phyloP scores from a whole-genome alignment of 2,797 vertebrate species.

The Xiphophorus birchmanni region DNA sequence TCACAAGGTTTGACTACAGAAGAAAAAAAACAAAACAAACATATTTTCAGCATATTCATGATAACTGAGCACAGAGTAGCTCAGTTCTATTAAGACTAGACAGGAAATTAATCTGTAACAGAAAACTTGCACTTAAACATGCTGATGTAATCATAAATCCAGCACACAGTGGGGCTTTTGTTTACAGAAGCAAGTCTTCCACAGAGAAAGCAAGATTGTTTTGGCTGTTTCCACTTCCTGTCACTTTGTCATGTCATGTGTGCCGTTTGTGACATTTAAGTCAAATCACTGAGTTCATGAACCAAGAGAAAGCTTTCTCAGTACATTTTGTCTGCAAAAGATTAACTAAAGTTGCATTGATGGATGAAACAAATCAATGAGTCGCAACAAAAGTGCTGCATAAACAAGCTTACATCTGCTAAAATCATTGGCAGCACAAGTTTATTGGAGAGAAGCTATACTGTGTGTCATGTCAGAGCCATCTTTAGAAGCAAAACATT shows the following conservation, averaged over 20 bases:
- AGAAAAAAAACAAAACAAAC: neutral
- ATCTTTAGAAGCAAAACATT: neutral
- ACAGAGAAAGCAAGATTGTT: neutral
- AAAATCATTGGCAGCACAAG: too few relatives aligned
- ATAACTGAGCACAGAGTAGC: neutral
- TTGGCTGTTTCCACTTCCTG: neutral
- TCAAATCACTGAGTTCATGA: neutral
- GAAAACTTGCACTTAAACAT: neutral
- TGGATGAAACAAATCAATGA: neutral
- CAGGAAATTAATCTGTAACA: neutral
- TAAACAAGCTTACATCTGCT: neutral
- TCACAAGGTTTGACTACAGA: neutral
- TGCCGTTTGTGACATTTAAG: neutral
- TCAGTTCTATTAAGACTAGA: neutral
- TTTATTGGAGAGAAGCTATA: too few relatives aligned
- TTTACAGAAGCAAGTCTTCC: neutral
- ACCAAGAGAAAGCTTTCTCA: neutral
- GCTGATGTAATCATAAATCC: neutral
- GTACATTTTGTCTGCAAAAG: neutral
- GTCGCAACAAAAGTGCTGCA: neutral
- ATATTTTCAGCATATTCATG: neutral
- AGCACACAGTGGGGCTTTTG: neutral
- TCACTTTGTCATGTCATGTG: neutral
- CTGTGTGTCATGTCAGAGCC: neutral
- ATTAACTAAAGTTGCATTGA: neutral